Evolutionary conservation across 2,797 vertebrate genomes (phyloP).

Genomic region (Xiphorhynchus erythropygius): DNA sequence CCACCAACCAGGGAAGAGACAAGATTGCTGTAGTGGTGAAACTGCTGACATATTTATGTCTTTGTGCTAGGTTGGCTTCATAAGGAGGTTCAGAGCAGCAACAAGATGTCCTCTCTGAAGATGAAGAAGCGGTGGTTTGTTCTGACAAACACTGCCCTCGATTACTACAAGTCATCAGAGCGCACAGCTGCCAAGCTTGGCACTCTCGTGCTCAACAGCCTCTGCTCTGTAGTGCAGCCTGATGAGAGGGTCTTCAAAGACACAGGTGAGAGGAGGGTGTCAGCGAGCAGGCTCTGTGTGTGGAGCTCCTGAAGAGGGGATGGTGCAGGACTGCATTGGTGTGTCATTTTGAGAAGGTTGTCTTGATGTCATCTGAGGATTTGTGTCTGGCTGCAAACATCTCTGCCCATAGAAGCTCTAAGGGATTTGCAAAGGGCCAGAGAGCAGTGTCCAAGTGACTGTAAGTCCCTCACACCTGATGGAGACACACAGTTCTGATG

Average conservation of each 20-base stretch:
- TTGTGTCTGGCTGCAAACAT: not conserved
- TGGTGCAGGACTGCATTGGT: not conserved
- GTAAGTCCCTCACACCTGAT: not conserved
- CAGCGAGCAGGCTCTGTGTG: not conserved
- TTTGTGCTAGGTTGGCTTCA: conserved; percentile 87
- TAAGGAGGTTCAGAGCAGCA: conserved; percentile 88
- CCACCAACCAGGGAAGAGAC: not conserved
- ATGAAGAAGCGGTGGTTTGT: conserved; percentile 95
- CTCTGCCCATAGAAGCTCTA: not conserved
- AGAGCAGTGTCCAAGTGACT: not conserved
- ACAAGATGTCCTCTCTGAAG: conserved; percentile 87
- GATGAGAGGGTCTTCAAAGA: conserved; percentile 91
- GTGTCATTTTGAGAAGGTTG: not conserved
- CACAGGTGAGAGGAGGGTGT: conserved; percentile 77
- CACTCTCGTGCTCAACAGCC: conserved; percentile 90
- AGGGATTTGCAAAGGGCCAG: not conserved
- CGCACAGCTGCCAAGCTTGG: conserved; percentile 87
- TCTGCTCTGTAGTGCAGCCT: conserved; percentile 89
- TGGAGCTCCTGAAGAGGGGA: not conserved
- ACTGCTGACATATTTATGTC: not conserved
- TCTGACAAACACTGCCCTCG: conserved; percentile 87
- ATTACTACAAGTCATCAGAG: conserved; percentile 91
- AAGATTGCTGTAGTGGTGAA: not conserved
- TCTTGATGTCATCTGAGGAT: not conserved
- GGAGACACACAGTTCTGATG: not conserved